Evolutionary conservation across 2,113 vertebrate species (phyloP), one percentile per base, ranked within the genome.

Genomic region (Lepus timidus): DNA sequence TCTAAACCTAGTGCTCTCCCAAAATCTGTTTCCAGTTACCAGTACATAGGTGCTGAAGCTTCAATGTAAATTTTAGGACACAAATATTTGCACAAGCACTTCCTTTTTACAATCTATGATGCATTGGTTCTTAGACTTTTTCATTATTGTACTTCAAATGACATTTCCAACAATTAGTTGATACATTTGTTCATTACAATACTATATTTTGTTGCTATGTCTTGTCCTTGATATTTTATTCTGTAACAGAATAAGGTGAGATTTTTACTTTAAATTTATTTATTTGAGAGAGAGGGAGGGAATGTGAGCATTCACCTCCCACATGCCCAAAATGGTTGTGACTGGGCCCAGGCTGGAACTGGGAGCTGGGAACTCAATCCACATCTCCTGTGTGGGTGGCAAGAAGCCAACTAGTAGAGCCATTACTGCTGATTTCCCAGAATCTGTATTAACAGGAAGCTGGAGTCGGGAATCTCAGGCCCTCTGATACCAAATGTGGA

Each of bases 151-250:
- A 84, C 70, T 82, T 90, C 16, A 74, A 78, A 68, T 95, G 6
- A 78, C 9, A 51, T 83, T 90, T 90, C 68, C 85, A 9, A 51
- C 36, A 64, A n/a, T 31, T 75, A 14, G 58, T 88, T 22, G 31
- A 44, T 81, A 13, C 25, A n/a, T 92, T 71, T 61, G 55, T 81
- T 93, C 39, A 73, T 70, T 49, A 16, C 58, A 23, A 31, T 73
- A 12, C 14, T 52, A 33, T 12, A 61, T 61, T 84, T 67, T 58
- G n/a, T 55, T 74, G 51, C n/a, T 88, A 27, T 61, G 49, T 70
- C 90, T 88, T 88, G 9, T 73, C 23, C 33, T 73, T 94, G 39
- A 36, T 74, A 70, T 58, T 93, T 74, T 78, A 33, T 9, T 91
- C 52, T 49, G 17, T 93, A 87, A 58, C 55, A 58, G 55, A 16